These are phyloP conservation scores for Hippocampus zosterae DNA, from an alignment of 2,113 vertebrate genomes.

Conservation along the genomic window DNA sequence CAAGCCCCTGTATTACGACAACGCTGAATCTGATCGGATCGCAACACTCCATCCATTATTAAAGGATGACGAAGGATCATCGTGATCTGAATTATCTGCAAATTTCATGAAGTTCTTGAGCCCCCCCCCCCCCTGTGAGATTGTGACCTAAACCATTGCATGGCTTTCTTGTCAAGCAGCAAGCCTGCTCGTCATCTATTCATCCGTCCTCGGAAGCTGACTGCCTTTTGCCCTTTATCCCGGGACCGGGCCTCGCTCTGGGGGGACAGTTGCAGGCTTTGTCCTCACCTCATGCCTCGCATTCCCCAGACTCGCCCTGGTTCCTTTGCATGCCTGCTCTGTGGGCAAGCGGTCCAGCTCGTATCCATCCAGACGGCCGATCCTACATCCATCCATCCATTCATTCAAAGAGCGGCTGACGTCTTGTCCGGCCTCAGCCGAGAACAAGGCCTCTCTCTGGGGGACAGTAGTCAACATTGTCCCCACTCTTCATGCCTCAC, in stretches of 20 bases:
- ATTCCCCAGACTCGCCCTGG: conserved; percentile 68
- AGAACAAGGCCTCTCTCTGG: conserved; percentile 68
- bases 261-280: conserved; percentile 73
- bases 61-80: not conserved
- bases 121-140: not conserved
- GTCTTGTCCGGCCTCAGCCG: conserved; percentile 53
- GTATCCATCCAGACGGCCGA: conserved; percentile 47
- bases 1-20: too few species aligned
- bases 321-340: conserved; percentile 50
- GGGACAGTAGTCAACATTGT: conserved; percentile 75
- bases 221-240: conserved; percentile 48
- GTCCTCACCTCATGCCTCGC: conserved; percentile 67
- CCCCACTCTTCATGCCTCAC: conserved; percentile 62
- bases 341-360: conserved; percentile 44
- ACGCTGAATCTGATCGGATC: too few species aligned
- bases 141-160: not conserved
- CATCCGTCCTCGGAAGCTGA: conserved; percentile 39
- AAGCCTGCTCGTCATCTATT: conserved; percentile 21
- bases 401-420: conserved; percentile 53
- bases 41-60: not conserved
- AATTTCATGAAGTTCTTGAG: not conserved
- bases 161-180: conserved; percentile 19
- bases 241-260: conserved; percentile 53
- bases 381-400: conserved; percentile 47
- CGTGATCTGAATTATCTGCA: not conserved